Evolutionary conservation across 2,113 vertebrate species (phyloP).

Genomic region (Stigmatopora argus): DNA sequence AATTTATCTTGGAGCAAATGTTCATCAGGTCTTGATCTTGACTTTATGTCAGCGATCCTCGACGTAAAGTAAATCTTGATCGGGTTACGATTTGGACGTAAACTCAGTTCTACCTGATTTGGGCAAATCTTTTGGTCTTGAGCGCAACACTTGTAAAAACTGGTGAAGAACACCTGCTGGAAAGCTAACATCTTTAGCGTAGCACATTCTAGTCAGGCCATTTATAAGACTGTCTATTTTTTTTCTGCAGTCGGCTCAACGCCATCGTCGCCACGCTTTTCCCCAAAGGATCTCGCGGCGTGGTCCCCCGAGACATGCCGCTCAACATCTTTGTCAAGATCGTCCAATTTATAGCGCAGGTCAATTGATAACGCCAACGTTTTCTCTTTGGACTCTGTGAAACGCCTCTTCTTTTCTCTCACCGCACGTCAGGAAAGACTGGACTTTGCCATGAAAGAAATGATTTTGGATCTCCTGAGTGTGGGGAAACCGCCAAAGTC

Average conservation of each 20-base stretch:
- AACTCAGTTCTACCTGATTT: too few species aligned
- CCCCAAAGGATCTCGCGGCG: conserved; percentile 94
- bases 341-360: conserved; percentile 98
- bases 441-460: conserved; percentile 99
- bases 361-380: conserved; percentile 37
- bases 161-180: neutral
- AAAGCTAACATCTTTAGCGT: neutral
- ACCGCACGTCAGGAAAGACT: conserved; percentile 80
- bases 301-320: conserved; percentile 95
- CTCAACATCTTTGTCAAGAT: conserved; percentile 99
- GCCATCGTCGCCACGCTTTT: conserved; percentile 91
- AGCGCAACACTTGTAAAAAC: neutral
- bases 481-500: conserved; percentile 95
- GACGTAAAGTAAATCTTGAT: too few species aligned
- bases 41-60: too few species aligned
- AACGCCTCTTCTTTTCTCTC: conserved; percentile 4
- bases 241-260: conserved; percentile 83
- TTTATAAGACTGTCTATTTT: neutral
- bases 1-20: too few species aligned
- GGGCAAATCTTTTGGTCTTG: too few species aligned
- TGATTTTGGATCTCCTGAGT: conserved; percentile 94
- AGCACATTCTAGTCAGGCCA: neutral
- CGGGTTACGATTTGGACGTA: too few species aligned
- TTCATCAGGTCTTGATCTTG: too few species aligned
- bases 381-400: neutral